These are phyloP conservation scores for Paralichthys olivaceus DNA, from an alignment of 2,113 vertebrate genomes.

Conservation along the genomic window DNA sequence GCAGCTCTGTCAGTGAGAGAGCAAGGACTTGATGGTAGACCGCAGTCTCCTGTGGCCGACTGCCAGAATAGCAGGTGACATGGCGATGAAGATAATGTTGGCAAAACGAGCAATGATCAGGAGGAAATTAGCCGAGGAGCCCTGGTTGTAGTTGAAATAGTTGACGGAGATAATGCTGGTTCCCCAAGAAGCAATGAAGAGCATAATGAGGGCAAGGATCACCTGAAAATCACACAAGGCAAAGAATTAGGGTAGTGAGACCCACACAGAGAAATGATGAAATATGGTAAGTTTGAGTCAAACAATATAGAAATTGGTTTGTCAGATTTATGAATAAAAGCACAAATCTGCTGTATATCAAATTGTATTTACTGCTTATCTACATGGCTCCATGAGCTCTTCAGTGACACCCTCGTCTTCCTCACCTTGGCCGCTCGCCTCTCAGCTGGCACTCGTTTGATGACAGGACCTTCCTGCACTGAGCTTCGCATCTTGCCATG, in stretches of 20 bases:
- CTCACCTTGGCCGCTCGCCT: conserved; percentile 82
- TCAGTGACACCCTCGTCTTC: background rate
- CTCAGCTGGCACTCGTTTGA: conserved; percentile 80
- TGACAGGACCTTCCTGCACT: conserved; percentile 29
- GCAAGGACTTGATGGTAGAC: conserved; percentile 67
- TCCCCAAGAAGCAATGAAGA: conserved; percentile 84
- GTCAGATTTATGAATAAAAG: background rate
- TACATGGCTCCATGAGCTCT: background rate
- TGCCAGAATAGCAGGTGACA: conserved; percentile 81
- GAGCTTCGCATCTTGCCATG: conserved; percentile 63
- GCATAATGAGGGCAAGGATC: conserved; percentile 81
- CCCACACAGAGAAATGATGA: background rate
- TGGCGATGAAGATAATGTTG: conserved; percentile 80
- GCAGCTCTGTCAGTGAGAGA: conserved; percentile 39
- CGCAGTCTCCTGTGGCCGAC: conserved; percentile 80
- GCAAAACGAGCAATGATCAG: conserved; percentile 81
- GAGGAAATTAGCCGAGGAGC: conserved; percentile 69
- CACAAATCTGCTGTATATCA: background rate
- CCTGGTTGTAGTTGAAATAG: conserved; percentile 83
- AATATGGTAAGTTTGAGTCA: background rate
- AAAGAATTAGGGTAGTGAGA: background rate
- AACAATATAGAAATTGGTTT: background rate
- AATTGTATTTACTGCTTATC: background rate
- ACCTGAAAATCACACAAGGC: conserved; percentile 67
- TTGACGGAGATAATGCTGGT: conserved; percentile 83